Conservation (phyloP, 2,797 vertebrate species). For the Hoplostethus atlanticus region DNA sequence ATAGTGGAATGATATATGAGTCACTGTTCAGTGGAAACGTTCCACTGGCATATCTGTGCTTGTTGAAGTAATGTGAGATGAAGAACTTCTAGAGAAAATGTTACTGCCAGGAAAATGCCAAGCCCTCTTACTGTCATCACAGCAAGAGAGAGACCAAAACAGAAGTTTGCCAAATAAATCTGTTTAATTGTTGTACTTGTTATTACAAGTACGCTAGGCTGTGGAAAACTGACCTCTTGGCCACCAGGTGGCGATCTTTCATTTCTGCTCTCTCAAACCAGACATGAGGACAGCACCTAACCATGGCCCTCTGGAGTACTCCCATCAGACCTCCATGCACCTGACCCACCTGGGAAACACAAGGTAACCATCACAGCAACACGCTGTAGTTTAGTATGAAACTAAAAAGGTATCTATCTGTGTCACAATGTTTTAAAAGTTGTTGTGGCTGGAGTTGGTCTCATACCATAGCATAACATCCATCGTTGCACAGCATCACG, state of each 20-base stretch:
- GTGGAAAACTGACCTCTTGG: constrained; percentile 86
- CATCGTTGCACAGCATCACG: constrained; percentile 94
- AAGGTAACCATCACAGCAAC: neutral
- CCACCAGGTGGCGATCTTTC: constrained; percentile 96
- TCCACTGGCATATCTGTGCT: constrained; percentile 36
- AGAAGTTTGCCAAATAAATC: neutral
- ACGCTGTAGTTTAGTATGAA: neutral
- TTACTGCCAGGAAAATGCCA: constrained; percentile 46
- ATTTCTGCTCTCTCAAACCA: constrained; percentile 98
- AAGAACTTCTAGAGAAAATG: constrained; percentile 4
- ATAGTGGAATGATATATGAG: constrained; percentile 21
- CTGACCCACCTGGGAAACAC: constrained; percentile 90
- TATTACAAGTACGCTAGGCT: constrained; percentile 18
- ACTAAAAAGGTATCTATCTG: neutral
- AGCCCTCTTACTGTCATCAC: neutral
- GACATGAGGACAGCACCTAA: constrained; percentile 94
- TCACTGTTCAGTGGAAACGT: constrained; percentile 27
- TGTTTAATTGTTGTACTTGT: neutral
- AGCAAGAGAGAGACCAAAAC: neutral
- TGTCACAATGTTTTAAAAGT: neutral
- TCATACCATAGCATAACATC: constrained; percentile 96
- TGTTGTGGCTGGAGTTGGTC: neutral
- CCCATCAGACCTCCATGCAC: constrained; percentile 96
- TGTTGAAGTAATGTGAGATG: constrained; percentile 24
- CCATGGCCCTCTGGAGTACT: constrained; percentile 93